phyloP scores from a whole-genome alignment of 2,797 vertebrate species.

The Moxostoma hubbsi region DNA sequence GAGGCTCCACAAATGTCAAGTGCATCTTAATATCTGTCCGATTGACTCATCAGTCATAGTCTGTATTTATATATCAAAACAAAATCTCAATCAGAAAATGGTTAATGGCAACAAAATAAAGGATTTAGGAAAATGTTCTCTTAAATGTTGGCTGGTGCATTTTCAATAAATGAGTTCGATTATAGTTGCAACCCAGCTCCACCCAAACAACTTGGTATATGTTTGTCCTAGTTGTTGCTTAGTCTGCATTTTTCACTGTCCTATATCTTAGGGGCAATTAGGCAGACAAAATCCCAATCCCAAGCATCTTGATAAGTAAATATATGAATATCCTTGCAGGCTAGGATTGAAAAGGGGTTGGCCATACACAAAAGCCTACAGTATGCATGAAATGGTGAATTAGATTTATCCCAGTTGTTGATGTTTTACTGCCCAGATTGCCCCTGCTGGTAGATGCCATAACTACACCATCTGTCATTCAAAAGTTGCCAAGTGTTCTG shows the following conservation, averaged over 20 bases:
- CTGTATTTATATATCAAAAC: constrained; percentile 3
- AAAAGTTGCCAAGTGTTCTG: too few species aligned
- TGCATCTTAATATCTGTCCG: constrained; percentile 38
- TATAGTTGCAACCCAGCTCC: not conserved
- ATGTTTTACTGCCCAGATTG: too few species aligned
- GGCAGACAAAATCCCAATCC: constrained; percentile 52
- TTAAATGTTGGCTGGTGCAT: not conserved
- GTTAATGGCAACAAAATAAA: constrained; percentile 20
- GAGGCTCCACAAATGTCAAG: constrained; percentile 46
- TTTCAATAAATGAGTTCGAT: constrained; percentile 2
- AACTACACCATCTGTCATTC: too few species aligned
- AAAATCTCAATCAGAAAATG: not conserved
- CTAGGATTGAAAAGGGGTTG: constrained; percentile 14
- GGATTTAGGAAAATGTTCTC: not conserved
- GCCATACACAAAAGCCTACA: not conserved
- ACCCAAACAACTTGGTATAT: constrained; percentile 55
- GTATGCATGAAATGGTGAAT: constrained; percentile 25
- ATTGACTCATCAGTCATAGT: constrained; percentile 48
- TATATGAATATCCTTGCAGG: constrained; percentile 33
- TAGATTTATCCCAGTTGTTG: constrained; percentile 2
- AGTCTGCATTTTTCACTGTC: constrained; percentile 60
- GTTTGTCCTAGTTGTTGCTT: constrained; percentile 51
- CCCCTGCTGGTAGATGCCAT: too few species aligned
- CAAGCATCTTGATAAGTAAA: constrained; percentile 27
- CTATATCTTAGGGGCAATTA: constrained; percentile 55